Percentiles rank a stretch among this genome's conserved stretches.
phyloP scores from a whole-genome alignment of 2,888 invertebrate species.

The Heliconius erato region DNA sequence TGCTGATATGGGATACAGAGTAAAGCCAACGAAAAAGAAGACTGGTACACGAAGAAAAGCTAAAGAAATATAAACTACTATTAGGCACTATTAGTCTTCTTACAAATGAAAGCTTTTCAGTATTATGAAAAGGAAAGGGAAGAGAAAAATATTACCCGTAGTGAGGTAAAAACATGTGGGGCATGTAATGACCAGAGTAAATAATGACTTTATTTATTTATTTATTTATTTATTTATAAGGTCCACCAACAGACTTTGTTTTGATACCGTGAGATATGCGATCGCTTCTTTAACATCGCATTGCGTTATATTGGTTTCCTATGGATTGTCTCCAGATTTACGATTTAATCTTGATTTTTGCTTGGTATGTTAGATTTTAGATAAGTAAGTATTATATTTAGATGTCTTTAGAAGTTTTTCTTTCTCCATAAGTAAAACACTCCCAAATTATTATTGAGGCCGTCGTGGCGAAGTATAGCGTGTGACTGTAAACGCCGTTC shows the following conservation, averaged over 20 bases:
- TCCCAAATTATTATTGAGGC: background rate
- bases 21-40: no score
- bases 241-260: no score
- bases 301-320: background rate
- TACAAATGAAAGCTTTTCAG: conserved; percentile 33
- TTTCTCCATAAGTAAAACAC: background rate
- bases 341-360: conserved; percentile 1
- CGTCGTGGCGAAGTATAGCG: background rate
- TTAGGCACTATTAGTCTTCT: background rate
- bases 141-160: conserved; percentile 24
- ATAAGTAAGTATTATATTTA: background rate
- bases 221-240: no score
- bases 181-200: conserved; percentile 33
- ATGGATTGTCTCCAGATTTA: conserved; percentile 15
- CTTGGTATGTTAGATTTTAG: conserved; percentile 6
- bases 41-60: background rate
- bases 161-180: conserved; percentile 37
- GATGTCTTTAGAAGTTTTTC: background rate
- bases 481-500: no score
- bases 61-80: background rate
- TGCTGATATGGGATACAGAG: no score
- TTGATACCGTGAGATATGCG: conserved; percentile 30
- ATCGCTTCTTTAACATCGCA: conserved; percentile 24
- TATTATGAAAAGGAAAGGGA: conserved; percentile 11
- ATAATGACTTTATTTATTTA: no score